Base-by-base conservation (phyloP, 2,797 vertebrate genomes). In the Rousettus madagascariensis region DNA sequence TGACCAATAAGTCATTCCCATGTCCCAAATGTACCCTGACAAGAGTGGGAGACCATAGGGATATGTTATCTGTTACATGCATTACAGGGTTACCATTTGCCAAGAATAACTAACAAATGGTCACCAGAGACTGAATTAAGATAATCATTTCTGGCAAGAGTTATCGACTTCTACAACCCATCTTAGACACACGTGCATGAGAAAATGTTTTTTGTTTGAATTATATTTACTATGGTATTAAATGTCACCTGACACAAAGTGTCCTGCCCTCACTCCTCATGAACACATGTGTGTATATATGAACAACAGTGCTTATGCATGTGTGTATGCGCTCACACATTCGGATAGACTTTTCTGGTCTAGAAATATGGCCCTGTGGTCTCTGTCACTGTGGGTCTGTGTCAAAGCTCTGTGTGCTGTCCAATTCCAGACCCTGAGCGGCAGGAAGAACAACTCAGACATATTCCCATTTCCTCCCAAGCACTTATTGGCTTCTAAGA, bases 1-100 rank as follows among this genome's bases (percentile, higher is more conserved):
- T 84, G 90, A 79, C 43, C 57, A 68, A 69, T 49, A 63, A 61
- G 75, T 90, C 59, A 65, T 53, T 41, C 72, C 28, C 38, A 20
- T 0, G 9, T 59, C 85, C 91, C 80, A 51, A 26, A 53, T 13
- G 55, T 9, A 15, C 63, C 59, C 26, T 7, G 89, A 33, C 22
- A 46, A 41, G 51, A 86, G 41, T 6, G 1, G 66, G 38, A 49
- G 57, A 53, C 46, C 30, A 30, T 26, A 51, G 8, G 38, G n/a
- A 43, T 38, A 11, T 5, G 33, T 86, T 84, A 38, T 36, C 51
- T 28, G 75, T 87, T 82, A 61, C 65, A 68, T 87, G 33, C 69
- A 8, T 13, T 38, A 46, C 38, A 22, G n/a, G 86, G 83, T 65
- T 59, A 89, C 55, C 19, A 19, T 51, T 49, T 83, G 63, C 74